These are phyloP conservation scores for Rafetus swinhoei DNA, from an alignment of 2,113 vertebrate genomes.

Conservation along the genomic window DNA sequence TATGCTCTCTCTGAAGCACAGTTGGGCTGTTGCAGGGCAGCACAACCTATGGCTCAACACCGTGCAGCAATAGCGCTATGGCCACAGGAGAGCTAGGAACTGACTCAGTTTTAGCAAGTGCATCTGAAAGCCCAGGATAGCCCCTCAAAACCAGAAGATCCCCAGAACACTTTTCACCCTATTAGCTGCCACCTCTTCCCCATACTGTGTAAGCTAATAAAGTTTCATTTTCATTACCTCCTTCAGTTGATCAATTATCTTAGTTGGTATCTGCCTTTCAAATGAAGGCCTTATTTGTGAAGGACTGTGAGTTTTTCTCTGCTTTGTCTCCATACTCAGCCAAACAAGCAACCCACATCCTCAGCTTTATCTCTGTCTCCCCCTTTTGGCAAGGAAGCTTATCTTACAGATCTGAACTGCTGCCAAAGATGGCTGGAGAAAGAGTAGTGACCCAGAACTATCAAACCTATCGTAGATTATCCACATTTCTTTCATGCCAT, in stretches of 20 bases:
- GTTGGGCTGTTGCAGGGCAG: not conserved
- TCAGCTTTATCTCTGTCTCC: not conserved
- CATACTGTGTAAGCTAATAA: not conserved
- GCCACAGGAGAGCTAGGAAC: not conserved
- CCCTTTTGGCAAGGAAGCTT: not conserved
- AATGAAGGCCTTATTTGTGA: not conserved
- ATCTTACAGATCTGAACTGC: not conserved
- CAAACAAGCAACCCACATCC: accelerated
- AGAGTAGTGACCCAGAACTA: not conserved
- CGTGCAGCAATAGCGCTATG: not conserved
- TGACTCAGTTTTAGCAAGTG: not conserved
- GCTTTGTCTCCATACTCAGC: not conserved
- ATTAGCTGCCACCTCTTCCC: not conserved
- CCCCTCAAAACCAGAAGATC: not conserved
- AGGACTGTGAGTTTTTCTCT: accelerated
- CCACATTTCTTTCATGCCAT: not conserved
- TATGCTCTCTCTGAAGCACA: not conserved
- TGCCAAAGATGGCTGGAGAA: too few species aligned
- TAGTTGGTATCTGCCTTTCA: accelerated
- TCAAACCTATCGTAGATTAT: not conserved
- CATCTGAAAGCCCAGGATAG: not conserved
- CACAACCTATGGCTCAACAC: not conserved
- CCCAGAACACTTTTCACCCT: not conserved
- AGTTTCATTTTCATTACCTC: not conserved
- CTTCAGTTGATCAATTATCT: not conserved